These are phyloP conservation scores for Camponotus fellah DNA, from an alignment of 2,888 invertebrate genomes.

Conservation along the genomic window DNA sequence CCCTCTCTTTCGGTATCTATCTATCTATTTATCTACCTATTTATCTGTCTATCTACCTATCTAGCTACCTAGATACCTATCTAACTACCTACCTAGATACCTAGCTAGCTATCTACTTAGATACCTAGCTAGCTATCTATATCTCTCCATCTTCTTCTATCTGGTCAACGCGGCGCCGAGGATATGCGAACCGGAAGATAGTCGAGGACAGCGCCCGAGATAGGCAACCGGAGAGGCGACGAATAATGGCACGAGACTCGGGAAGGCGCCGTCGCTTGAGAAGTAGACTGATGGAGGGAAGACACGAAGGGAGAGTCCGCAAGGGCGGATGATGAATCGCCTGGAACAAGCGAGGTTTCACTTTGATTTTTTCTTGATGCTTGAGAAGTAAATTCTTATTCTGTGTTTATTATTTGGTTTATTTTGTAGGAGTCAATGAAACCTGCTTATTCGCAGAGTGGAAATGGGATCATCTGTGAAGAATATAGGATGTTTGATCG, in stretches of 20 bases:
- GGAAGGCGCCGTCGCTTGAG: slow-evolving; percentile 21
- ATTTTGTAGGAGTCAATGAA: not conserved
- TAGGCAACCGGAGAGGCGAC: slow-evolving; percentile 80
- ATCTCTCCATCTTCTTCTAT: not conserved
- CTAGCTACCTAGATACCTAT: too few species aligned
- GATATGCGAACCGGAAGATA: slow-evolving; percentile 62
- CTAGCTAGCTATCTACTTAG: not conserved
- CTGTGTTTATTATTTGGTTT: not conserved
- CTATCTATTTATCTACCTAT: not conserved
- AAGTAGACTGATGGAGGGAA: slow-evolving; percentile 21
- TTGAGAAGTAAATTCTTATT: not conserved
- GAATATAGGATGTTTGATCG: not conserved
- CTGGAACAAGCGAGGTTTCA: not conserved
- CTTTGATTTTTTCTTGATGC: not conserved
- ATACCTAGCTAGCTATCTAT: not conserved
- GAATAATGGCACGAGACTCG: slow-evolving; percentile 67
- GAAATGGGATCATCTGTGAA: not conserved
- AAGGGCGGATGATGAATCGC: slow-evolving; percentile 7
- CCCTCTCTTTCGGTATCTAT: not conserved
- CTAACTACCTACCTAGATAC: not conserved
- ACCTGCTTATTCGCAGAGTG: not conserved
- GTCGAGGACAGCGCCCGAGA: slow-evolving; percentile 75
- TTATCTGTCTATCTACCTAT: not conserved
- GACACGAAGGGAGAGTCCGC: slow-evolving; percentile 16
- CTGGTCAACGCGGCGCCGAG: slow-evolving; percentile 17